A percentile compares a stretch with the other conserved stretches of the same genome.
These are phyloP conservation scores for Parnassius orleans DNA, from an alignment of 2,888 invertebrate genomes.

Conservation along the genomic window DNA sequence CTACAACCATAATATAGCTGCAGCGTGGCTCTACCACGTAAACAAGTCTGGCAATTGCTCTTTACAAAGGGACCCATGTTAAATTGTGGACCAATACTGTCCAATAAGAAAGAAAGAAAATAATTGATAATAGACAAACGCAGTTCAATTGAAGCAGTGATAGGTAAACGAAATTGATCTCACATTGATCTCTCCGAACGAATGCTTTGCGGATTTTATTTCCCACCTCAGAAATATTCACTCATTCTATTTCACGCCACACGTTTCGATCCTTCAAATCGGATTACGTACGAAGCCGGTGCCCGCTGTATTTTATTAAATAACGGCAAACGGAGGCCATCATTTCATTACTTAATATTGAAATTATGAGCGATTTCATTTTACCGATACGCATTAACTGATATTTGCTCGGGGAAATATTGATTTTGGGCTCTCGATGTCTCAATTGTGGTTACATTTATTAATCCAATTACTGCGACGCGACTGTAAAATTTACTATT, in stretches of 20 bases:
- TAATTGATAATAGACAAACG: background rate
- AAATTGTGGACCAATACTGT: too few relatives aligned
- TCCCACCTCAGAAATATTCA: background rate
- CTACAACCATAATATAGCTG: too few relatives aligned
- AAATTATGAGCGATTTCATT: slow-evolving; percentile 32
- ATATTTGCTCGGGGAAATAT: too few relatives aligned
- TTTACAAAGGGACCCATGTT: too few relatives aligned
- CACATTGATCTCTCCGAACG: background rate
- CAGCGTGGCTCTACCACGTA: too few relatives aligned
- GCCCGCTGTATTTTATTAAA: background rate
- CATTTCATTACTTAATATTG: slow-evolving; percentile 36
- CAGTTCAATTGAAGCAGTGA: background rate
- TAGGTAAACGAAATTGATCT: background rate
- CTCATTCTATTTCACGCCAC: background rate
- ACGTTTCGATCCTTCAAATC: background rate
- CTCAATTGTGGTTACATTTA: too few relatives aligned
- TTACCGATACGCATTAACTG: too few relatives aligned
- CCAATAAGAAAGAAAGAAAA: too few relatives aligned
- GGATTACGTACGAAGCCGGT: background rate
- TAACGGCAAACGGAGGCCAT: slow-evolving; percentile 11
- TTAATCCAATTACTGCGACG: too few relatives aligned
- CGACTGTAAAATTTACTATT: too few relatives aligned
- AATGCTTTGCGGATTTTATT: background rate
- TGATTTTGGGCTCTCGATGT: too few relatives aligned
- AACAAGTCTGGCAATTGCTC: too few relatives aligned